Evolutionary conservation across 2,888 invertebrate species (phyloP).

Genomic region (Hirtodrosophila trivittata): DNA sequence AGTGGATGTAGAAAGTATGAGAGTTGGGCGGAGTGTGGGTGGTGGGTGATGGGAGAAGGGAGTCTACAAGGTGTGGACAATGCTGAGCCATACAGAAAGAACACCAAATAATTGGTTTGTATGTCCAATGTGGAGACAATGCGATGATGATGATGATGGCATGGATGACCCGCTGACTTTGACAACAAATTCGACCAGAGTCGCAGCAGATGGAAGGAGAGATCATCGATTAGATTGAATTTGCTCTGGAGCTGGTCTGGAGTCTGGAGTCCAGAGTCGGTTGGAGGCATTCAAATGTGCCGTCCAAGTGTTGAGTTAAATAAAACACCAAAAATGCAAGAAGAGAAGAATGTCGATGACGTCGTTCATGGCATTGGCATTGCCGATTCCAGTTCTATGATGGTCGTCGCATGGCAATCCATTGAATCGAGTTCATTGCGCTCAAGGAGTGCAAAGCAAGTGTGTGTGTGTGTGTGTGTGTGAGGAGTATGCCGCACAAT

Average conservation of each 20-base stretch:
- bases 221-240: constrained; percentile 24
- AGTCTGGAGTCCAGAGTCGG: neutral
- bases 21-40: neutral
- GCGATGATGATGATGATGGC: constrained; percentile 43
- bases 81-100: constrained; percentile 35
- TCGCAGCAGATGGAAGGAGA: no score
- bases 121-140: constrained; percentile 12
- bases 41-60: neutral
- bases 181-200: constrained; percentile 49
- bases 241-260: constrained; percentile 16
- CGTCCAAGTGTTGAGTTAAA: constrained; percentile 59
- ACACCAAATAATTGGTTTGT: constrained; percentile 58
- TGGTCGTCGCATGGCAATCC: constrained; percentile 30
- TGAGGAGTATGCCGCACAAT: constrained; percentile 47
- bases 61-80: constrained; percentile 46
- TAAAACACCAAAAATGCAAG: constrained; percentile 56
- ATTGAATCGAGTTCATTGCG: constrained; percentile 56
- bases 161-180: constrained; percentile 65
- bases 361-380: constrained; percentile 39
- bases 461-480: neutral
- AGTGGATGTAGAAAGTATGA: neutral
- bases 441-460: constrained; percentile 22
- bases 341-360: constrained; percentile 48
- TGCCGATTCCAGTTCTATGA: constrained; percentile 5
- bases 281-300: constrained; percentile 52